Conservation (phyloP, 2,113 vertebrate species). For the Hippopotamus amphibius region DNA sequence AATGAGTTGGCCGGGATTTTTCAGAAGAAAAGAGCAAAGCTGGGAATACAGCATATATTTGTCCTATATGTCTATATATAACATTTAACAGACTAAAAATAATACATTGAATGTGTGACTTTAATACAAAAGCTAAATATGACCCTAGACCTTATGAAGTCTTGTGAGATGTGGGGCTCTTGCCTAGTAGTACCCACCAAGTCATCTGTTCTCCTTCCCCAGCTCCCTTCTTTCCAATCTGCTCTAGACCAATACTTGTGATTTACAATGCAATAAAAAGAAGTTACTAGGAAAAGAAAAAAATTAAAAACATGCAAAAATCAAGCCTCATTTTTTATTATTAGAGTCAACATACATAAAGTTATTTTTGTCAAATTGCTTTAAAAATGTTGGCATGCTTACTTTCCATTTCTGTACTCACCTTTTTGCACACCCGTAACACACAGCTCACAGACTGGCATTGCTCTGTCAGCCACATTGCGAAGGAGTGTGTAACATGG, state of each 20-base stretch:
- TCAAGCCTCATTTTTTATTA: slow-evolving; percentile 46
- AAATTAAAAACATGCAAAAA: slow-evolving; percentile 15
- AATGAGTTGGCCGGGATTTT: not conserved
- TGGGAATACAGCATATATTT: not conserved
- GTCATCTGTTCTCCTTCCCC: not conserved
- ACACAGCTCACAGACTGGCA: not conserved
- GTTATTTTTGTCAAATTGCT: slow-evolving; percentile 48
- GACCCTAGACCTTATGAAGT: not conserved
- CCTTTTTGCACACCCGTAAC: not conserved
- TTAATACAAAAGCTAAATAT: slow-evolving; percentile 18
- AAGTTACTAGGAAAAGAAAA: slow-evolving; percentile 12
- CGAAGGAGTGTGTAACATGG: not conserved
- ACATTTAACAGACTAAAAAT: not conserved
- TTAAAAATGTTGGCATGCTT: slow-evolving; percentile 7
- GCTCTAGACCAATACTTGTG: not conserved
- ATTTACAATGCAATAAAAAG: slow-evolving; percentile 4
- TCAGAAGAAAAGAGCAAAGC: slow-evolving; percentile 20
- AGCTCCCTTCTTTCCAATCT: slow-evolving; percentile 35
- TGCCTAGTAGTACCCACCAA: not conserved
- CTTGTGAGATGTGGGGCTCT: not conserved
- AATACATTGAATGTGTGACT: not conserved
- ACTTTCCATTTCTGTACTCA: slow-evolving; percentile 25
- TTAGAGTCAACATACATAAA: slow-evolving; percentile 48
- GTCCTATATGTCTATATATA: not conserved
- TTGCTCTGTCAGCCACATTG: not conserved